Base-by-base conservation (phyloP, 2,797 vertebrate genomes). In the Enoplosus armatus region DNA sequence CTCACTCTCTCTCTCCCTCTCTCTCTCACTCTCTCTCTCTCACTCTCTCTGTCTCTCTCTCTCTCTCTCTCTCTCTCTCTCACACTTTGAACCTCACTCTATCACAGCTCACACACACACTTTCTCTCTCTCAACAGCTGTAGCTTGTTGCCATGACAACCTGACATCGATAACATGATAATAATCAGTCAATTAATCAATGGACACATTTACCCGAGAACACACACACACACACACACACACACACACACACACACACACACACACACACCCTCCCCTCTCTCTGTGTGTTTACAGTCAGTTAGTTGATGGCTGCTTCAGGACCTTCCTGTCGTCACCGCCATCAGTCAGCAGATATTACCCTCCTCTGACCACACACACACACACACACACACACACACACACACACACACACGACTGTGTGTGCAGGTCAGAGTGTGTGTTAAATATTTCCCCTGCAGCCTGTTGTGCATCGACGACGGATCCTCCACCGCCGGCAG, bases 91-190 rank as follows among this genome's bases (percentile, higher is more conserved):
- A 50, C 39, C 35, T 43, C 50, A 18, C 56, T 20, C 8, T 33
- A 31, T n/a, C 11, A 29, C 55, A 3, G 0, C 35, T 72, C 62
- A 29, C 59, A 61, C 41, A 41, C 56, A 63, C 35, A 29, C 29
- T 76, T 39, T 43, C 11, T n/a, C 35, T 20, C 33, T 48, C 72
- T 74, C 18, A 85, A 62, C 88, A 90, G 85, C 81, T 92, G 87
- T n/a, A 71, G 70, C 41, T 20, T 22, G 51, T 89, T 82, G 1
- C 76, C 73, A 66, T 22, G 56, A 67, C 62, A 77, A 87, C 78
- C 71, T 77, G 67, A 95, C 96, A 95, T 77, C 93, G 93, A 94
- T 95, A 96, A 96, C 93, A 95, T 73, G 79, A 82, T 84, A 63
- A 84, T 87, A 85, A 90, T 85, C 76, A 84, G 82, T 92, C 87